Evolutionary conservation across 2,888 invertebrate species (phyloP).

Genomic region (Thera obeliscata): DNA sequence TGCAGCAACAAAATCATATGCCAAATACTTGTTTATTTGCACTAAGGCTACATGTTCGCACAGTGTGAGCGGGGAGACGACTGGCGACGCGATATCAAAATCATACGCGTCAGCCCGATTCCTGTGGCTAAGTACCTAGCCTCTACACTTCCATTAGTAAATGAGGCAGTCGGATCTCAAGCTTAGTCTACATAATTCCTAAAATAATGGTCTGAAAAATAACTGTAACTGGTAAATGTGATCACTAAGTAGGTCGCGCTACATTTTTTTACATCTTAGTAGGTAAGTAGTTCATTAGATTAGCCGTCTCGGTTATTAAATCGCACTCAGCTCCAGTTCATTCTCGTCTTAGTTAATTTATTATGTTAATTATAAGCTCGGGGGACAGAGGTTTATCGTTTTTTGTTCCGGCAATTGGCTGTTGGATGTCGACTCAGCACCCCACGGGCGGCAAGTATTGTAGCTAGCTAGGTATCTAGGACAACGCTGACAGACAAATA

Average conservation of each 20-base stretch:
- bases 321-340: slow-evolving; percentile 41
- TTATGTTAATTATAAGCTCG: slow-evolving; percentile 49
- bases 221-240: not conserved
- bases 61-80: no score
- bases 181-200: slow-evolving; percentile 20
- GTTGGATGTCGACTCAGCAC: slow-evolving; percentile 30
- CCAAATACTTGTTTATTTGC: no score
- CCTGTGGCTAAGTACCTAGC: no score
- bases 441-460: not conserved
- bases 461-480: not conserved
- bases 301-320: slow-evolving; percentile 39
- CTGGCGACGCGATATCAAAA: no score
- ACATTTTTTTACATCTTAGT: slow-evolving; percentile 33
- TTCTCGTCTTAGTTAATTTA: slow-evolving; percentile 44
- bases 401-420: slow-evolving; percentile 38
- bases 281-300: slow-evolving; percentile 42
- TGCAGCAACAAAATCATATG: no score
- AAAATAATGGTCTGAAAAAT: slow-evolving; percentile 1
- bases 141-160: slow-evolving; percentile 18
- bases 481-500: no score
- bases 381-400: slow-evolving; percentile 41
- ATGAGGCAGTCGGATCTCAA: slow-evolving; percentile 19
- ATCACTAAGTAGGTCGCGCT: slow-evolving; percentile 7
- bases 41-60: no score
- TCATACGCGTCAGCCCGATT: no score